Evolutionary conservation across 1,140 invertebrate species (phyloP).

Genomic region (Euborellia annulipes): DNA sequence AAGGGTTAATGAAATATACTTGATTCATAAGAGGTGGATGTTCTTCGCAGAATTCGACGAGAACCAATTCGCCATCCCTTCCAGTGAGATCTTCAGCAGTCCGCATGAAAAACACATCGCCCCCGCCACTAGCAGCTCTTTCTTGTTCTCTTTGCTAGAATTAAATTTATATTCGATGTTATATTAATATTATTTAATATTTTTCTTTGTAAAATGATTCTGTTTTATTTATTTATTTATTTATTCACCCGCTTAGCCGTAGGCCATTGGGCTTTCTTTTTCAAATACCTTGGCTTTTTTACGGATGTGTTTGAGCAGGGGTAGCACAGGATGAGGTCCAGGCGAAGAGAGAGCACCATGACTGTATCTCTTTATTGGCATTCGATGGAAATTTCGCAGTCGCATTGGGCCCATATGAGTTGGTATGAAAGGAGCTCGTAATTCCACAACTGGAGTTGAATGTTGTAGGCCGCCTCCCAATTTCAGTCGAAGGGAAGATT

Average conservation of each 20-base stretch:
- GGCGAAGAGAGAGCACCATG: constrained; percentile 31
- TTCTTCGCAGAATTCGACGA: constrained; percentile 50
- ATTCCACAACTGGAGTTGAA: constrained; percentile 48
- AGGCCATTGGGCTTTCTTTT: too few relatives aligned
- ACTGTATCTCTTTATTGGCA: constrained; percentile 38
- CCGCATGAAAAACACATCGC: constrained; percentile 56
- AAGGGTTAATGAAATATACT: constrained; percentile 15
- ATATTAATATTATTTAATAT: too few relatives aligned
- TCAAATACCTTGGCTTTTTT: constrained; percentile 41
- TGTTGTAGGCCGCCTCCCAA: constrained; percentile 34
- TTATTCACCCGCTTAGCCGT: too few relatives aligned
- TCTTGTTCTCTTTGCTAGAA: constrained; percentile 32
- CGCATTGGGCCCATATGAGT: constrained; percentile 42
- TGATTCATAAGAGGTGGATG: constrained; percentile 45
- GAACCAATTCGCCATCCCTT: constrained; percentile 44
- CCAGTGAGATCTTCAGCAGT: constrained; percentile 45
- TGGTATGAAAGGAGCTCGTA: constrained; percentile 46
- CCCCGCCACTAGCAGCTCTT: constrained; percentile 39
- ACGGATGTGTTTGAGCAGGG: constrained; percentile 39
- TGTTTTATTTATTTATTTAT: too few relatives aligned
- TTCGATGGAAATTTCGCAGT: constrained; percentile 46
- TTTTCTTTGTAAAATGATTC: too few relatives aligned
- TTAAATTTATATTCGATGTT: too few relatives aligned
- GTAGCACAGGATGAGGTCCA: constrained; percentile 29
- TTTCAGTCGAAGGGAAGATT: constrained; percentile 16